Evolutionary conservation across 2,113 vertebrate genomes (phyloP).

Genomic region (Peromyscus leucopus): DNA sequence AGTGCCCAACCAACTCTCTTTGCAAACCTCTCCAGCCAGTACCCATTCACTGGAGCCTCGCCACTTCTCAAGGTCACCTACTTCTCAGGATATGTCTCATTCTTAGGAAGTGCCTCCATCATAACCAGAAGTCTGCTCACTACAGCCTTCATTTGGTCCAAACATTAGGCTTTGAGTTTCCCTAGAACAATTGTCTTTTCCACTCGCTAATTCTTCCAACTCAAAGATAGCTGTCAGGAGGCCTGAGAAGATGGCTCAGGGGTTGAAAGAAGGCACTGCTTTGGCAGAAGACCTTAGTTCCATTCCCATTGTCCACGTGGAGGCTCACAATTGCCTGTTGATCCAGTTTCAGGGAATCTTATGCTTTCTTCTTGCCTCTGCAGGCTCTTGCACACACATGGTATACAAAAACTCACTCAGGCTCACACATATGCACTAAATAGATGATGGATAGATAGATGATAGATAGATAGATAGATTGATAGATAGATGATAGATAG

Average conservation of each 20-base stretch:
- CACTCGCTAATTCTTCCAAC: not conserved
- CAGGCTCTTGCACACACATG: not conserved
- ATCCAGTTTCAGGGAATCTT: not conserved
- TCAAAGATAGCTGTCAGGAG: not conserved
- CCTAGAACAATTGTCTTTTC: not conserved
- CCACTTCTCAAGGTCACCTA: not conserved
- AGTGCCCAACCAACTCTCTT: not conserved
- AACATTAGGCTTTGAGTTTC: not conserved
- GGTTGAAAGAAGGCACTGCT: not conserved
- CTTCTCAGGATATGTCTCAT: not conserved
- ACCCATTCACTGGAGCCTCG: not conserved
- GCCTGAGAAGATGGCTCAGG: not conserved
- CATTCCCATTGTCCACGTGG: not conserved
- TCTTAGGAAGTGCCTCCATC: not conserved
- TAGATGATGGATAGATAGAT: too few species aligned
- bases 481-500: not conserved
- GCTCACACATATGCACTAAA: not conserved
- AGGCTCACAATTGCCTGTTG: not conserved
- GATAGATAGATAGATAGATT: not conserved
- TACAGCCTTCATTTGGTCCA: not conserved
- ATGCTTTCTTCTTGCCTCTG: not conserved
- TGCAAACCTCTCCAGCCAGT: not conserved
- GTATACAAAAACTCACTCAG: not conserved
- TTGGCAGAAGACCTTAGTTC: not conserved
- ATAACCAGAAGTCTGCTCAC: not conserved